Percentiles rank a stretch among this genome's conserved stretches.
Evolutionary conservation across 2,113 vertebrate species (phyloP).

Genomic region (Mirza zaza): DNA sequence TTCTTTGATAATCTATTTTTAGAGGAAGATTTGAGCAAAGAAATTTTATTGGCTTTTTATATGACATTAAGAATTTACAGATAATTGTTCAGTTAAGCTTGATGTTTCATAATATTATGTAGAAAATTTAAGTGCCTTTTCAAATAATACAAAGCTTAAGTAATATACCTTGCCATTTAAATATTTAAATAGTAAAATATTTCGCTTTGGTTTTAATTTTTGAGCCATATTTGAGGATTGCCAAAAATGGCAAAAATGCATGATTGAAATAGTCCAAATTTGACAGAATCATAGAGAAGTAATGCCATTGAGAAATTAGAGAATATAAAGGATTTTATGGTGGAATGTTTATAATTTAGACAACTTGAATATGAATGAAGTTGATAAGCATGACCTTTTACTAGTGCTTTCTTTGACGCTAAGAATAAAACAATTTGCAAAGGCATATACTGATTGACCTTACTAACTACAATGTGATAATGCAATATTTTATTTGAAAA

Average conservation of each 20-base stretch:
- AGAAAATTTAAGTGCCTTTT: conserved; percentile 27
- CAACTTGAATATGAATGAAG: conserved; percentile 60
- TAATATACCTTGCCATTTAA: not conserved
- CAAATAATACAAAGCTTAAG: not conserved
- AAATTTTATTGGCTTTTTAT: not conserved
- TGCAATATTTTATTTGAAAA: conserved; percentile 55
- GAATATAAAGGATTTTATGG: conserved; percentile 49
- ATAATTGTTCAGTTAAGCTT: not conserved
- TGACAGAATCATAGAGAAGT: conserved; percentile 42
- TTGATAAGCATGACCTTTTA: conserved; percentile 57
- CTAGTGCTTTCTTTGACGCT: conserved; percentile 44
- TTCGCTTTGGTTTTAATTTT: not conserved
- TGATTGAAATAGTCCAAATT: conserved; percentile 11
- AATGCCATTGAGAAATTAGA: conserved; percentile 17
- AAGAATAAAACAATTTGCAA: conserved; percentile 45
- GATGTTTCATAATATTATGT: not conserved
- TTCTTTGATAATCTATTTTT: not conserved
- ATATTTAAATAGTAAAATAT: conserved; percentile 12
- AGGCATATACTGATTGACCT: conserved; percentile 54
- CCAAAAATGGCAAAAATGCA: conserved; percentile 12
- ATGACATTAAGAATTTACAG: not conserved
- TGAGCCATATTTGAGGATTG: conserved; percentile 51
- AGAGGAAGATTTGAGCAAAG: not conserved
- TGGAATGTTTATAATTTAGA: conserved; percentile 63
- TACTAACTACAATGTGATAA: conserved; percentile 6